Conservation (phyloP, 2,888 invertebrate species). For the Caradrina kadenii region DNA sequence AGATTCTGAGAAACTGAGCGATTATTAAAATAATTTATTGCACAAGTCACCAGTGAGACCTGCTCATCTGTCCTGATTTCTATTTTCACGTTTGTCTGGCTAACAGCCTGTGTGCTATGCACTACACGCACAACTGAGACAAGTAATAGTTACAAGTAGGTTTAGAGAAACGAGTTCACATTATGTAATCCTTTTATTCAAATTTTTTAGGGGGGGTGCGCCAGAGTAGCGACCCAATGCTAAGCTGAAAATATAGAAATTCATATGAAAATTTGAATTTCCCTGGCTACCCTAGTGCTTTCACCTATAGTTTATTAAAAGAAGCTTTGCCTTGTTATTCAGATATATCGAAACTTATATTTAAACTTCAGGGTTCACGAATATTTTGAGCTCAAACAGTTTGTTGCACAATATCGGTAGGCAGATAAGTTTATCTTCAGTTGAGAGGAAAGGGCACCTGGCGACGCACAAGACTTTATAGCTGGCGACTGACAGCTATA, state of each 20-base stretch:
- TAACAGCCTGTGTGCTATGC: constrained; percentile 17
- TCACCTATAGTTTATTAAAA: neutral
- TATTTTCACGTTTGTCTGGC: constrained; percentile 41
- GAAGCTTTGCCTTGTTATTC: neutral
- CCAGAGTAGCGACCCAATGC: too few species aligned
- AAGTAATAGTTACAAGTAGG: constrained; percentile 4
- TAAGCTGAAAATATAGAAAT: too few species aligned
- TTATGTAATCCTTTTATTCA: too few species aligned
- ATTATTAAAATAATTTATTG: constrained; percentile 52
- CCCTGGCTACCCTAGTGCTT: too few species aligned
- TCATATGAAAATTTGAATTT: too few species aligned
- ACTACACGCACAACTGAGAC: constrained; percentile 1
- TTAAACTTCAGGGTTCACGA: constrained; percentile 23
- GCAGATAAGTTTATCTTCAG: constrained; percentile 49
- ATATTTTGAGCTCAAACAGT: constrained; percentile 18
- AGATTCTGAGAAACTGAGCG: constrained; percentile 34
- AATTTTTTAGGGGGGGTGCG: too few species aligned
- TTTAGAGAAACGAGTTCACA: neutral
- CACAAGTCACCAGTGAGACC: constrained; percentile 23
- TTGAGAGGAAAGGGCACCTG: constrained; percentile 47
- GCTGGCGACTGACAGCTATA: constrained; percentile 47
- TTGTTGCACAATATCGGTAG: constrained; percentile 52
- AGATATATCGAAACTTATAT: constrained; percentile 11
- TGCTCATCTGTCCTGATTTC: constrained; percentile 47
- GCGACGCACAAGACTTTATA: constrained; percentile 41